Evolutionary conservation across 2,113 vertebrate species (phyloP).

Genomic region (Alethe castanea): DNA sequence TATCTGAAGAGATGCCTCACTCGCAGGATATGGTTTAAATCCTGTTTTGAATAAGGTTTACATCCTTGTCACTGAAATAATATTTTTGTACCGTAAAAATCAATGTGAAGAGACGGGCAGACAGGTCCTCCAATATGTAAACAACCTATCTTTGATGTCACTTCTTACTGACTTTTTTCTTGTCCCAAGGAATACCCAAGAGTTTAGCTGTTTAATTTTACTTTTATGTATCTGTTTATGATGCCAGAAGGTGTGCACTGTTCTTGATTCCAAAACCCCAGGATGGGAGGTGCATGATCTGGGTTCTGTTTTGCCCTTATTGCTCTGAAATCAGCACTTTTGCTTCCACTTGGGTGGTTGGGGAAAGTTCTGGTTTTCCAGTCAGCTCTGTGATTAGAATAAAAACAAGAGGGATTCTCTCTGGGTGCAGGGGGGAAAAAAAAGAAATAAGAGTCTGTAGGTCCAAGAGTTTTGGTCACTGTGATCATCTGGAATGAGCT

Average conservation of each 20-base stretch:
- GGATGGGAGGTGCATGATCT: neutral
- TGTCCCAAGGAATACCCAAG: constrained; percentile 42
- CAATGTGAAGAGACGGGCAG: constrained; percentile 64
- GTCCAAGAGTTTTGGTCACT: constrained; percentile 53
- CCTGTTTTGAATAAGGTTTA: constrained; percentile 99
- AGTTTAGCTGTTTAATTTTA: constrained; percentile 1
- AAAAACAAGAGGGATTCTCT: constrained; percentile 35
- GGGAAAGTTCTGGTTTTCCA: constrained; percentile 38
- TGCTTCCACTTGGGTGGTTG: constrained; percentile 33
- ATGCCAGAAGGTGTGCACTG: neutral
- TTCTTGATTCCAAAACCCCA: neutral
- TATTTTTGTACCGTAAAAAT: constrained; percentile 92
- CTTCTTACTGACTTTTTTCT: constrained; percentile 54
- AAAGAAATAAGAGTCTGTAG: neutral
- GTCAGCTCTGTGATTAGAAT: constrained; percentile 24
- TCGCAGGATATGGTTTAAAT: constrained; percentile 94
- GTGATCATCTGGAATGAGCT: constrained; percentile 52
- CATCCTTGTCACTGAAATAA: constrained; percentile 92
- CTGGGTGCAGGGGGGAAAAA: neutral
- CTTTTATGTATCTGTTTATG: neutral
- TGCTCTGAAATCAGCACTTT: constrained; percentile 17
- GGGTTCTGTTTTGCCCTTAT: neutral
- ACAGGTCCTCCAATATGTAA: constrained; percentile 71
- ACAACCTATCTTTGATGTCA: constrained; percentile 77
- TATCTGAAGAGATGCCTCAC: constrained; percentile 82